These are phyloP conservation scores for Babylonia areolata DNA, from an alignment of 1,140 invertebrate species.

Conservation along the genomic window DNA sequence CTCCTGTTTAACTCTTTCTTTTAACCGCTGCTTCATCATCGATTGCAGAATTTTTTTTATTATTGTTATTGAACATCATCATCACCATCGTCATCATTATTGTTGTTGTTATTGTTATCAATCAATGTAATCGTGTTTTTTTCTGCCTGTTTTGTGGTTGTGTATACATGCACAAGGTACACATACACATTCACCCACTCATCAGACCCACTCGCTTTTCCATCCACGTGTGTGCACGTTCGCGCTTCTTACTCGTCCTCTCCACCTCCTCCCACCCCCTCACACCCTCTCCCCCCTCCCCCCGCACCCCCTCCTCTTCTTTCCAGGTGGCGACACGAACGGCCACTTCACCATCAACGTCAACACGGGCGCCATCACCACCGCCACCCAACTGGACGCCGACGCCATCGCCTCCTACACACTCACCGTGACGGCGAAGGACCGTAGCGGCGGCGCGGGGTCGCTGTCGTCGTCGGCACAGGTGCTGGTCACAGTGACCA, in stretches of 20 bases:
- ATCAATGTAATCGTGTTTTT: no score
- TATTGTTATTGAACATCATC: no score
- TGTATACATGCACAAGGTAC: no score
- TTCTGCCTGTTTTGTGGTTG: no score
- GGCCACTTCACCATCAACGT: conserved; percentile 53
- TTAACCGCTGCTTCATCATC: no score
- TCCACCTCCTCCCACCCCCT: neutral
- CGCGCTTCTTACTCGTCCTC: neutral
- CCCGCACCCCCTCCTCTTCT: neutral
- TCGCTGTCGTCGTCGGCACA: conserved; percentile 83
- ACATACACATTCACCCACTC: no score
- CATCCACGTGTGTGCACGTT: neutral
- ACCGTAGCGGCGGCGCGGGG: conserved; percentile 88
- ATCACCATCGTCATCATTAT: no score
- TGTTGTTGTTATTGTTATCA: no score
- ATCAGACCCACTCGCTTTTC: no score
- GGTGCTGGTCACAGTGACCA: conserved; percentile 86
- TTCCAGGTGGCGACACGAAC: conserved; percentile 44
- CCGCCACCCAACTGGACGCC: conserved; percentile 45
- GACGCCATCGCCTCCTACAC: conserved; percentile 47
- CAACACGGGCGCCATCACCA: conserved; percentile 55
- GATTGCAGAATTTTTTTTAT: no score
- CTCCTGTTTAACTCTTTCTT: no score
- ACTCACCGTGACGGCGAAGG: conserved; percentile 73
- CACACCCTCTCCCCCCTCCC: neutral